Evolutionary conservation across 2,113 vertebrate genomes (phyloP), one percentile per base, ranked within the genome.

Genomic region (Cariama cristata): DNA sequence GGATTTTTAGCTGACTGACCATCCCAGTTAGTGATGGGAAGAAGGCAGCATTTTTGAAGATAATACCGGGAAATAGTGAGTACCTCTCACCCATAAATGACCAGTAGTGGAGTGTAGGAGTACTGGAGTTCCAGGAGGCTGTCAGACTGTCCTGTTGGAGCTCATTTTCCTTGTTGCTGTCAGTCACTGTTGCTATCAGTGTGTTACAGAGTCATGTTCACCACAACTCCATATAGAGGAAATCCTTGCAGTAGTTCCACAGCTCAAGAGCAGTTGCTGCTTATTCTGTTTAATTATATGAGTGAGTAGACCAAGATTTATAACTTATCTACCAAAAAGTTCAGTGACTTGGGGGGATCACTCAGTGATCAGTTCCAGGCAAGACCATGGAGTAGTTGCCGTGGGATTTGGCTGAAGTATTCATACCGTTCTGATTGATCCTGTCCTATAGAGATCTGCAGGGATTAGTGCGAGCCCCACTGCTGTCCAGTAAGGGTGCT

Each of bases 201-300:
- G 62, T 19, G 12, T 44, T 49, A 55, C 32, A 56, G 4, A 13
- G 30, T 20, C 23, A 5, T 32, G 35, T 53, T 95, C 79, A 40
- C 35, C 64, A 40, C 45, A 18, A 0, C 9, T 79, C 1, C 0
- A 6, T 53, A 6, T 4, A 49, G 19, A 5, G 7, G 35, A 50
- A 35, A 40, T 68, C 28, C 17, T 80, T 89, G 58, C 44, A 30
- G 62, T 38, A 68, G 32, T 86, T 79, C 26, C 14, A 19, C 28
- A 63, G n/a, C 17, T 72, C 17, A 40, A 40, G 10, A 84, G 8
- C 55, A 47, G 35, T n/a, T 76, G 13, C 44, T 84, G 3, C 20
- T 60, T 73, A 7, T 18, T 50, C 85, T 40, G 6, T 49, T 91
- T 77, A 68, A 81, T 75, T 71, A 42, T 12, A 42, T 21, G 35